Conservation (phyloP, 2,797 vertebrate species). For the Neoniphon sammara region DNA sequence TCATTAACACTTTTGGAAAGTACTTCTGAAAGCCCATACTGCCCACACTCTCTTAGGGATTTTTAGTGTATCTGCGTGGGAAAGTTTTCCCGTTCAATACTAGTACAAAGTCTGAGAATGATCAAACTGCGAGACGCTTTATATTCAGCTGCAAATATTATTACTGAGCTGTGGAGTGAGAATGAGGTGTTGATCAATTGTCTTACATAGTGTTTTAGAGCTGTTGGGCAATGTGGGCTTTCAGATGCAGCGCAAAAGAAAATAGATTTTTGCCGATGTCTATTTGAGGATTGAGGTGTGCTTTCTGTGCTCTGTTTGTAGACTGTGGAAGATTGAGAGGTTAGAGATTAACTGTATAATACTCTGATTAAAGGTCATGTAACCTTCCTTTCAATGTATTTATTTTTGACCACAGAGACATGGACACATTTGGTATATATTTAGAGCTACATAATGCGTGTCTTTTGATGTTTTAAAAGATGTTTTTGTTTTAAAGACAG, state of each 20-base stretch:
- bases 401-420: constrained; percentile 56
- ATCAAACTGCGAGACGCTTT: not conserved
- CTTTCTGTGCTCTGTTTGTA: constrained; percentile 13
- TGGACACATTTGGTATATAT: constrained; percentile 42
- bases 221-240: not conserved
- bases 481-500: not conserved
- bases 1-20: not conserved
- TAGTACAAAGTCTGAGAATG: not conserved
- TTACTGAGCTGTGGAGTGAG: no score
- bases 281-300: constrained; percentile 5
- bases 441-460: constrained; percentile 22
- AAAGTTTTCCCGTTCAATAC: no score
- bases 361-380: constrained; percentile 35
- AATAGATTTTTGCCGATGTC: not conserved
- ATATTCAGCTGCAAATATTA: no score
- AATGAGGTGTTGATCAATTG: not conserved
- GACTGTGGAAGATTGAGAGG: not conserved
- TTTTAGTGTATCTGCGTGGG: no score
- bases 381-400: constrained; percentile 56
- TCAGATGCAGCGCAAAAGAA: no score
- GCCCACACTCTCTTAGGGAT: no score
- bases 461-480: constrained; percentile 28
- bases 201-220: not conserved
- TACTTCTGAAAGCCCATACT: constrained; percentile 6
- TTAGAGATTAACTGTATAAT: constrained; percentile 11